Evolutionary conservation across 2,888 invertebrate species (phyloP), one percentile per base, ranked within the genome.

Genomic region (Amphipoea oculea): DNA sequence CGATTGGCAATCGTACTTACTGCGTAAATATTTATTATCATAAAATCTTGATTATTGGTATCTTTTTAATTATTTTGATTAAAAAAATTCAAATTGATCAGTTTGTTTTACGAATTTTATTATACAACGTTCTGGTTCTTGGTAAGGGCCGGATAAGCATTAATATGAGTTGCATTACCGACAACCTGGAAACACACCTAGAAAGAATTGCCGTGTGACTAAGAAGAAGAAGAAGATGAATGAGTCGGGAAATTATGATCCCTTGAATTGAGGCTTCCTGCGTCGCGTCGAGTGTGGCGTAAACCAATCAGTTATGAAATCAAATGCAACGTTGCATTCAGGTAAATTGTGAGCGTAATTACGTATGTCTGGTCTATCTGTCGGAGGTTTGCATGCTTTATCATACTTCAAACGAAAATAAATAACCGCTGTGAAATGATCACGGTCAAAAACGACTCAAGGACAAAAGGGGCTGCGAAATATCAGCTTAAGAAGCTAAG

Each of bases 21-120:
- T 80, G 83, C 76, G 60, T 76, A 54, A 45, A 67, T 75, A 51
- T 82, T 51, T 45, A 51, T 36, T 51, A 60, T 82, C 60, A 36
- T 11, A 9, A 48, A 54, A 48, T 51, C 3, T 6, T 45, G 65
- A 54, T 65, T n/a, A 45, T 45, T 54, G 29, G 11, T 51, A 60
- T 60, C 42, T 0, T n/a, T 42, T n/a, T 17, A 12, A 66, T 51
- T 60, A 60, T 51, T 51, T 80, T 23, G 36, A 36, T 29, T 42
- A 29, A 23, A 20, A 17, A 75, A 75, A 7, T 17, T 57, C 11
- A 73, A n/a, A 29, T 20, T 7, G 7, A n/a, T 40, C 1, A 17
- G 20, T 11, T 68, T 20, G 1, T 48, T 12, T 48, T 48, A 29
- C 20, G 20, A 11, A 3, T 48, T 68, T 48, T 20, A 68, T 29